Conservation (phyloP, 2,113 vertebrate genomes). For the Anarhynchus alexandrinus region DNA sequence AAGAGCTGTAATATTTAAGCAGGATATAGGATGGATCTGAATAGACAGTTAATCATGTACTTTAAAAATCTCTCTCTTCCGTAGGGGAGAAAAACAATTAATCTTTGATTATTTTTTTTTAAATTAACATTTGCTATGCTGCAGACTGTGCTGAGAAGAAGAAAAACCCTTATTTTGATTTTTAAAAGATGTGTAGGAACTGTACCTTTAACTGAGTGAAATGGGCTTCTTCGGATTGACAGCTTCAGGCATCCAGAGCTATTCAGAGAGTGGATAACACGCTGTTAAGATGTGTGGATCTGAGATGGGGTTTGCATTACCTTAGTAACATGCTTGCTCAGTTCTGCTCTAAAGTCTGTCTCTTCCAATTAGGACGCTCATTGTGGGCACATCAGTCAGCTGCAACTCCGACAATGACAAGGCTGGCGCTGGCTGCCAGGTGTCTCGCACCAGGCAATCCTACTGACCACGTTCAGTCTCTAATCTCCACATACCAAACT, state of each 20-base stretch:
- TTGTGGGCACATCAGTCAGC: slow-evolving; percentile 13
- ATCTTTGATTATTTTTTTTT: background rate
- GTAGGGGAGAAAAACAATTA: background rate
- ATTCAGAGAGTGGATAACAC: background rate
- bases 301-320: background rate
- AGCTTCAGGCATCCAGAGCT: slow-evolving; percentile 1
- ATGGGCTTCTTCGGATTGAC: background rate
- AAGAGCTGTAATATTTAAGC: slow-evolving; percentile 19
- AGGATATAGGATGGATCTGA: background rate
- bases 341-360: background rate
- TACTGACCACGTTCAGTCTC: background rate
- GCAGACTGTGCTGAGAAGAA: background rate
- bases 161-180: background rate
- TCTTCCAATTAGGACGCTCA: background rate
- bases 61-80: background rate
- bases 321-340: background rate
- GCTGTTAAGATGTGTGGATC: background rate
- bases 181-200: background rate
- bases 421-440: background rate
- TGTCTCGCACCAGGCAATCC: background rate
- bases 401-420: background rate
- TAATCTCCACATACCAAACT: slow-evolving; percentile 9
- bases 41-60: background rate
- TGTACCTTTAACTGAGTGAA: background rate
- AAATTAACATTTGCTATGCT: background rate